These are phyloP conservation scores for Ophion ventricosus DNA, from an alignment of 2,888 invertebrate species.

Conservation along the genomic window DNA sequence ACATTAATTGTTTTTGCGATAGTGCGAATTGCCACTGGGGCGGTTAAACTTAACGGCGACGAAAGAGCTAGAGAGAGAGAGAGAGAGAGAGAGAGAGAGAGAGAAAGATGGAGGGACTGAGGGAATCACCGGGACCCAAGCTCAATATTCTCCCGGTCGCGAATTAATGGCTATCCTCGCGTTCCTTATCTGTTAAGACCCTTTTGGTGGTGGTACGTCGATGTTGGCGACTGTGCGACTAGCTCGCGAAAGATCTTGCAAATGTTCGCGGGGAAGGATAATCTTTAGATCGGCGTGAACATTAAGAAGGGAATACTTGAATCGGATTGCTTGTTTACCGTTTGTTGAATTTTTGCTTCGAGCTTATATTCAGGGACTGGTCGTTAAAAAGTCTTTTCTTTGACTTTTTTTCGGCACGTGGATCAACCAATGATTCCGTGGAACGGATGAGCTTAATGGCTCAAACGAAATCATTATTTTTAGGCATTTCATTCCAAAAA, in stretches of 20 bases:
- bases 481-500: no score
- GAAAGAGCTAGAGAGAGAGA: slow-evolving; percentile 22
- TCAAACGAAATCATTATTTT: no score
- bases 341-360: not conserved
- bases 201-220: slow-evolving; percentile 49
- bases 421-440: not conserved
- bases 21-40: slow-evolving; percentile 77
- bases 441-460: not conserved
- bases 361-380: not conserved
- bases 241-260: slow-evolving; percentile 32
- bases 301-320: slow-evolving; percentile 17
- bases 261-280: slow-evolving; percentile 30
- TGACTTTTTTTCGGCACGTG: not conserved
- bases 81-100: not conserved
- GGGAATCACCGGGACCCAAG: slow-evolving; percentile 37
- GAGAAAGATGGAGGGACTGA: not conserved
- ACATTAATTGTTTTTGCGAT: slow-evolving; percentile 83
- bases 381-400: not conserved
- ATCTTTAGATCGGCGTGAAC: slow-evolving; percentile 43
- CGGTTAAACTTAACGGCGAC: slow-evolving; percentile 74
- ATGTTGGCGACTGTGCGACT: slow-evolving; percentile 35
- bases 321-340: not conserved
- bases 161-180: slow-evolving; percentile 65
- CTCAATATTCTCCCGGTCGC: slow-evolving; percentile 67
- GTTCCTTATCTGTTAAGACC: slow-evolving; percentile 62